A percentile compares a stretch with the other conserved stretches of the same genome.
These are phyloP conservation scores for Ophion slaviceki DNA, from an alignment of 2,888 invertebrate genomes.

Conservation along the genomic window DNA sequence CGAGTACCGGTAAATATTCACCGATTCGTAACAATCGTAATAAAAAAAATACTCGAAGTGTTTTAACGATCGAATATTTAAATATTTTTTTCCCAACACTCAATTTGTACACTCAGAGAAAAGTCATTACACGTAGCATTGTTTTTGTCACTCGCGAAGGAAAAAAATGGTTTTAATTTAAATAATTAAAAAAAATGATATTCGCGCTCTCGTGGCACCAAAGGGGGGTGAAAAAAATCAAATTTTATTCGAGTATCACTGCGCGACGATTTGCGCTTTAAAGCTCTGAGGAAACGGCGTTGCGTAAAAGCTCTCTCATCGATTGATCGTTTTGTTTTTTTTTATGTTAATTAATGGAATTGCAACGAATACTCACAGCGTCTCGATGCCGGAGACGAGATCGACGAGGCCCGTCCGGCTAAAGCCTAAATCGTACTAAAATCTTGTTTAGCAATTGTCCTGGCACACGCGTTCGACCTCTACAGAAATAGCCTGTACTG, in stretches of 20 bases:
- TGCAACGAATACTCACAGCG: slow-evolving; percentile 63
- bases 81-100: neutral
- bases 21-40: no score
- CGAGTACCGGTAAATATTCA: neutral
- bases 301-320: neutral
- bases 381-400: slow-evolving; percentile 62
- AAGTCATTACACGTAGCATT: neutral
- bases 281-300: neutral
- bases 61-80: no score
- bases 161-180: neutral
- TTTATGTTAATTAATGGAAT: slow-evolving; percentile 5
- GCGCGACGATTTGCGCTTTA: neutral
- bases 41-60: no score
- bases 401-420: slow-evolving; percentile 69
- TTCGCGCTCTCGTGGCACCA: neutral
- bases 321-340: neutral
- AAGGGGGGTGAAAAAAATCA: neutral
- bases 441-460: slow-evolving; percentile 69
- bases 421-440: slow-evolving; percentile 73
- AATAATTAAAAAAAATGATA: neutral
- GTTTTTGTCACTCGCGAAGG: slow-evolving; percentile 6
- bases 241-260: neutral
- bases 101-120: neutral
- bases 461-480: slow-evolving; percentile 72
- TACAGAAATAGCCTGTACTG: slow-evolving; percentile 69